Evolutionary conservation across 2,113 vertebrate species (phyloP).

Genomic region (Collichthys lucidus): DNA sequence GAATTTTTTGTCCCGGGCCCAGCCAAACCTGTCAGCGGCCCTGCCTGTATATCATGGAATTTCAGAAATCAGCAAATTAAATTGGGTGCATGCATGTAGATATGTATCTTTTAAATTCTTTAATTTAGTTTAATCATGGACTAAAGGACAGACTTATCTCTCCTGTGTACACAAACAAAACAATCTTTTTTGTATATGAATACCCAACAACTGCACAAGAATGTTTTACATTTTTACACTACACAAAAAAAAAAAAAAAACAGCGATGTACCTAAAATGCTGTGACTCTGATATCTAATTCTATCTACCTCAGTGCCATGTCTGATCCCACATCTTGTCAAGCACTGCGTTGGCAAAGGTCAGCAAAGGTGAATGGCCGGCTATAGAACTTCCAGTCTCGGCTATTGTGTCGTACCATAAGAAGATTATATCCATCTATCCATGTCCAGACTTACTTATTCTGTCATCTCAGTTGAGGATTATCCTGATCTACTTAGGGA

Average conservation of each 20-base stretch:
- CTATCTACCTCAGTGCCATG: conserved; percentile 7
- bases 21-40: too few relatives aligned
- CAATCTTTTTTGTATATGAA: neutral
- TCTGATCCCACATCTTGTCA: conserved; percentile 41
- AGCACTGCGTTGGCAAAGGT: conserved; percentile 43
- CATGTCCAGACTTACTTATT: conserved; percentile 67
- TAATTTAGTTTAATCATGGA: neutral
- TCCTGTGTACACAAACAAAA: neutral
- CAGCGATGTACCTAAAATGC: neutral
- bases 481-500: conserved; percentile 73
- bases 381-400: conserved; percentile 30
- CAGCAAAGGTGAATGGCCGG: conserved; percentile 52
- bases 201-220: neutral
- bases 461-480: conserved; percentile 72
- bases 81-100: neutral
- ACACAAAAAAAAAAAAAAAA: neutral
- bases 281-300: conserved; percentile 1
- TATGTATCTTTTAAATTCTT: conserved; percentile 4
- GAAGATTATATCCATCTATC: conserved; percentile 71
- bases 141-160: neutral
- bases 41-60: neutral
- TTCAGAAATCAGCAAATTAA: neutral
- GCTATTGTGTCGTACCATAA: conserved; percentile 62
- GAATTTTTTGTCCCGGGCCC: too few relatives aligned
- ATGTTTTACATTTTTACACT: conserved; percentile 14